These are phyloP conservation scores for Aphaenogaster ashmeadi DNA, from an alignment of 1,140 invertebrate genomes.

Conservation along the genomic window DNA sequence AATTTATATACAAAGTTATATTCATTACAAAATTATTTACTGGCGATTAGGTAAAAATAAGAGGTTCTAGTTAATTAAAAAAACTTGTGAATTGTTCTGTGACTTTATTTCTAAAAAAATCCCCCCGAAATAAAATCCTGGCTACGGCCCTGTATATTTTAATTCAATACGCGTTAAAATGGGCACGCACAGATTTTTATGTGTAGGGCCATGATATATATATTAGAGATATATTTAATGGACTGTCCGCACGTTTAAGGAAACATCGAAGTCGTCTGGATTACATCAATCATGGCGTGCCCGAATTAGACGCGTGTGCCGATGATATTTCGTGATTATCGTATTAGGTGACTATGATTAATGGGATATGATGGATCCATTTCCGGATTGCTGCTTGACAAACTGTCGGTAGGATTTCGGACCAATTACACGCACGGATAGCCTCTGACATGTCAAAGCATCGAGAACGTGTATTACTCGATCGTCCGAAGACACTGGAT, in stretches of 20 bases:
- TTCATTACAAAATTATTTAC: no score
- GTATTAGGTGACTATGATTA: slow-evolving; percentile 64
- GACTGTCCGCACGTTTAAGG: slow-evolving; percentile 2
- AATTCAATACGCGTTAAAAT: background rate
- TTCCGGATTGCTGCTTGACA: slow-evolving; percentile 57
- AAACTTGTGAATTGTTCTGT: no score
- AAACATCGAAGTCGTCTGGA: slow-evolving; percentile 17
- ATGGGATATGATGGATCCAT: slow-evolving; percentile 60
- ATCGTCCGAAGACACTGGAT: slow-evolving; percentile 50
- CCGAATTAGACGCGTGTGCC: slow-evolving; percentile 18
- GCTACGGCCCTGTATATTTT: background rate
- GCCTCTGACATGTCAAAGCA: slow-evolving; percentile 58
- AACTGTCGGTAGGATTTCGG: slow-evolving; percentile 60
- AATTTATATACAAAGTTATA: no score
- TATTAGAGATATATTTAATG: background rate
- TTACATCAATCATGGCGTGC: slow-evolving; percentile 47
- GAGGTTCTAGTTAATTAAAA: no score
- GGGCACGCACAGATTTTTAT: background rate
- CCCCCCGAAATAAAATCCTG: no score
- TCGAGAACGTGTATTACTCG: slow-evolving; percentile 50
- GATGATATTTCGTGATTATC: slow-evolving; percentile 62
- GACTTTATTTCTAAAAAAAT: no score
- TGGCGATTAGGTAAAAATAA: no score
- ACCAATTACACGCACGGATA: slow-evolving; percentile 50
- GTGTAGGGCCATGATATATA: background rate